Evolutionary conservation across 1,140 invertebrate species (phyloP).

Genomic region (Cherax quadricarinatus): DNA sequence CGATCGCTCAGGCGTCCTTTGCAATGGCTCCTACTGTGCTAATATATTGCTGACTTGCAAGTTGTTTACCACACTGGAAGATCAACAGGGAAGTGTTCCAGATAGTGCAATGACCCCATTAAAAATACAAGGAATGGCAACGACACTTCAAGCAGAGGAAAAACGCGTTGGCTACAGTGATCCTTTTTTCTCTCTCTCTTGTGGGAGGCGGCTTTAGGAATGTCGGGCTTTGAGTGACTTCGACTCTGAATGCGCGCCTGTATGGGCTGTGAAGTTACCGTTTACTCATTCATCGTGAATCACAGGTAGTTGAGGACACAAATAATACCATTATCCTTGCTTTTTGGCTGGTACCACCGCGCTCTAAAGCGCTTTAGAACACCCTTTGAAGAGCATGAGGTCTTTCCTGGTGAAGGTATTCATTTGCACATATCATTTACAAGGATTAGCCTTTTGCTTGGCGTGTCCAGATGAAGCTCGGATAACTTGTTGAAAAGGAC

Average conservation of each 20-base stretch:
- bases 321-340: constrained; percentile 53
- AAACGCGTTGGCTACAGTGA: constrained; percentile 42
- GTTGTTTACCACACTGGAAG: neutral
- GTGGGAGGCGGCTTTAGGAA: constrained; percentile 56
- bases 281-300: constrained; percentile 52
- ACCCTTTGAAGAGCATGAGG: constrained; percentile 54
- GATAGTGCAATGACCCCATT: neutral
- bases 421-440: constrained; percentile 33
- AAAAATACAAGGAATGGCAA: neutral
- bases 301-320: constrained; percentile 60
- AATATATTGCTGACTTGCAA: neutral
- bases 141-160: neutral
- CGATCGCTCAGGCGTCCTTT: neutral
- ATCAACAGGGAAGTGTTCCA: neutral
- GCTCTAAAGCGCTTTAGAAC: constrained; percentile 16
- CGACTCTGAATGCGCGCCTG: constrained; percentile 37
- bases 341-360: constrained; percentile 33
- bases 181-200: constrained; percentile 18
- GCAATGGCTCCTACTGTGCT: no score
- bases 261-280: constrained; percentile 61
- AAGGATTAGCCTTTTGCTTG: constrained; percentile 41
- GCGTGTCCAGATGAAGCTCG: neutral
- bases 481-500: no score
- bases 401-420: neutral
- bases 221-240: constrained; percentile 62